A percentile compares a stretch with the other conserved stretches of the same genome.
phyloP scores from a whole-genome alignment of 1,140 invertebrate species.

The Coelopa frigida region DNA sequence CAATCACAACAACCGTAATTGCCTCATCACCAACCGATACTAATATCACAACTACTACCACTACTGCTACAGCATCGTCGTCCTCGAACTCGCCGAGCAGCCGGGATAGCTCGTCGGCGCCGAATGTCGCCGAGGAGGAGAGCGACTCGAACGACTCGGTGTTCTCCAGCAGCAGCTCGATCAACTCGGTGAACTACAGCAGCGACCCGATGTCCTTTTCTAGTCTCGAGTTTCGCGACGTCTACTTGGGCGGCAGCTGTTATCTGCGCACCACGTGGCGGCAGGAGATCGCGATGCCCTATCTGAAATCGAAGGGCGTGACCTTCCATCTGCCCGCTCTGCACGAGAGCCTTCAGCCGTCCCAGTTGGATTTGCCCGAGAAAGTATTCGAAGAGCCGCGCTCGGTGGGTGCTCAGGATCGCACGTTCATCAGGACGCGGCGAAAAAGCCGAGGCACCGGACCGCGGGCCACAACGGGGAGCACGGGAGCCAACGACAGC shows the following conservation, averaged over 20 bases:
- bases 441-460: constrained; percentile 28
- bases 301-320: constrained; percentile 78
- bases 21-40: constrained; percentile 18
- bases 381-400: constrained; percentile 9
- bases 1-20: constrained; percentile 41
- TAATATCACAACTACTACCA: constrained; percentile 3
- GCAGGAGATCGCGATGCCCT: constrained; percentile 83
- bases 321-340: constrained; percentile 55
- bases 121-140: constrained; percentile 24
- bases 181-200: constrained; percentile 21
- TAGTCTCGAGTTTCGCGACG: constrained; percentile 32
- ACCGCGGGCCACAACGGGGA: constrained; percentile 26
- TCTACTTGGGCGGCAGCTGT: constrained; percentile 82
- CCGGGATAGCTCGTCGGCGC: neutral
- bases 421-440: constrained; percentile 33
- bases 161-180: constrained; percentile 41
- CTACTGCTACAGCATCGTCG: neutral
- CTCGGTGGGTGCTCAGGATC: constrained; percentile 16
- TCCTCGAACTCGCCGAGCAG: neutral
- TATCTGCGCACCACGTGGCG: constrained; percentile 94
- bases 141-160: constrained; percentile 44
- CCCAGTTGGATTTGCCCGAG: constrained; percentile 13
- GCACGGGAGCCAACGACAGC: constrained; percentile 2
- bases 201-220: constrained; percentile 1
- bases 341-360: constrained; percentile 32